Base-by-base conservation (phyloP, 2,888 invertebrate species). In the Cheilosia scutellata region DNA sequence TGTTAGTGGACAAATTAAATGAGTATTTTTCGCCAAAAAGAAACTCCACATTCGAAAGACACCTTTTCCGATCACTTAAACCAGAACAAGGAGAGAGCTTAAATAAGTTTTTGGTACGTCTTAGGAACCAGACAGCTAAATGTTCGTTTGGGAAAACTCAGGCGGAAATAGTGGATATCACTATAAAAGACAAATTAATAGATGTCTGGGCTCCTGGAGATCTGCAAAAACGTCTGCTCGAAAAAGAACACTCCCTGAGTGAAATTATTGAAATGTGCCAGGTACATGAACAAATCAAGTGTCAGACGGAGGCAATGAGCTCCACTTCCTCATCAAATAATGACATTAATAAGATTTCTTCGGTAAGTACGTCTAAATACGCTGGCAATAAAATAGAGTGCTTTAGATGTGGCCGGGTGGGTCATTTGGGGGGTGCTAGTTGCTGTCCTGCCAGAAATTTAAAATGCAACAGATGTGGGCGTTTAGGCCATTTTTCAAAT, bases 1-100 rank as follows among this genome's bases (percentile, higher is more conserved):
- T 88, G 9, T 55, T 87, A 16, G 76, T 87, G 20, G 72, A 49
- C 1, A 88, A 87, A 55, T 65, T 88, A 20, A 78, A 70, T 62
- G 75, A 86, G 53, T 84, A 87, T 88, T 88, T 29, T 83, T 83
- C 13, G 83, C n/a, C n/a, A n/a, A n/a, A n/a, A n/a, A n/a, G n/a
- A n/a, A n/a, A n/a, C n/a, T n/a, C n/a, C n/a, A n/a, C 82, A 20
- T 89, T 88, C 51, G 90, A 91, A 86, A 75, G 90, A n/a, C 89
- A 90, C 82, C 11, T 90, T 11, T 91, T 90, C 78, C 75, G 90
- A 1, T 72, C 88, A 11, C 68, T 90, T n/a, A n/a, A n/a, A n/a
- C n/a, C n/a, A n/a, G 11, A 87, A 89, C 74, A 51, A 88, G 42
- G 42, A 0, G 90, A 91, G 49, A 89, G 88, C 42, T 89, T 91